phyloP scores from a whole-genome alignment of 2,113 vertebrate genomes.

The Cyanoramphus novaezelandiae region DNA sequence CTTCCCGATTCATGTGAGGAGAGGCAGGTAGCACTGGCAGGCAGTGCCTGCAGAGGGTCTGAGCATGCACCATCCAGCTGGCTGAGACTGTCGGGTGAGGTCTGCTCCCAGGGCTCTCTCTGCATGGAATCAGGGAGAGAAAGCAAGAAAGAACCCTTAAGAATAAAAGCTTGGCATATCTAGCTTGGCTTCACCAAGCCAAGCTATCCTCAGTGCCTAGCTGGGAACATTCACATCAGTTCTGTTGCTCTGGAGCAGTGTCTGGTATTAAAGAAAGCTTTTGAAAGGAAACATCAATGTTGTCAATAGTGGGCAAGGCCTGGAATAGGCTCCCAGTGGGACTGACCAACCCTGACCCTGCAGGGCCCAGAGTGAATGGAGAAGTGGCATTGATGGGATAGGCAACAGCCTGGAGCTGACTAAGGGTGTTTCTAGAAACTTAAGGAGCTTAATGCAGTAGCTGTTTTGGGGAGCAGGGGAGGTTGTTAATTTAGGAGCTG shows the following conservation, averaged over 20 bases:
- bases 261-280: not conserved
- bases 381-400: not conserved
- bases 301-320: not conserved
- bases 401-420: not conserved
- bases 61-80: slow-evolving; percentile 76
- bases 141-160: not conserved
- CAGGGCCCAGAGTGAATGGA: not conserved
- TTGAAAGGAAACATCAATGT: not conserved
- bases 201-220: not conserved
- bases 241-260: not conserved
- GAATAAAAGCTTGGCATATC: not conserved
- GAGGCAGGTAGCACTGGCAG: slow-evolving; percentile 69
- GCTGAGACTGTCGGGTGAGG: slow-evolving; percentile 71
- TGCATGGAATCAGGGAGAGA: slow-evolving; percentile 51
- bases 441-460: not conserved
- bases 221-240: not conserved
- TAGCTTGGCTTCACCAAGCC: not conserved
- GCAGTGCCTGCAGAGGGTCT: slow-evolving; percentile 74
- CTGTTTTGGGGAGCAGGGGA: not conserved
- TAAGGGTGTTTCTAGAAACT: not conserved
- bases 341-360: not conserved
- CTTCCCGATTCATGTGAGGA: slow-evolving; percentile 74
- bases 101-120: slow-evolving; percentile 91
- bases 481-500: not conserved
- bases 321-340: not conserved